Conservation (phyloP, 2,888 invertebrate genomes). For the Gandaritis pyraliata region DNA sequence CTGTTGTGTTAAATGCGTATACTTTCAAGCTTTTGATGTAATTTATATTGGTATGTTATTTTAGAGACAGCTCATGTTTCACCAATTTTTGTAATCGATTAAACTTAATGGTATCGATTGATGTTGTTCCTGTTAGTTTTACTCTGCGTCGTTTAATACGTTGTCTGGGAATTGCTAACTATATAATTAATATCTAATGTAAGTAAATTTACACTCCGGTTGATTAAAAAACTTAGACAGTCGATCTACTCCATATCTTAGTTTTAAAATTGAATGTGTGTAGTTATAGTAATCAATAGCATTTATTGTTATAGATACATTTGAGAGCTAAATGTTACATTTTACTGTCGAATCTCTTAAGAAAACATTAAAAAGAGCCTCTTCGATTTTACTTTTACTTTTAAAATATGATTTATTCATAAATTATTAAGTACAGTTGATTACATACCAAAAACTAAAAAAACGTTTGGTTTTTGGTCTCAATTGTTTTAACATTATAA, state of each 20-base stretch:
- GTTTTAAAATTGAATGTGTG: conserved; percentile 15
- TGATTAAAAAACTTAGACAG: not conserved
- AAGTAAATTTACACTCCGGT: not conserved
- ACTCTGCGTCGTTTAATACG: not conserved
- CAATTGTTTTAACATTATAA: not conserved
- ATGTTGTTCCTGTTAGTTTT: not conserved
- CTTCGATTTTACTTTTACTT: too few relatives aligned
- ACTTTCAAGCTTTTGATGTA: not conserved
- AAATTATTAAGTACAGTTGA: too few relatives aligned
- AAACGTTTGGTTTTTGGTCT: too few relatives aligned
- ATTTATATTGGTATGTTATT: not conserved
- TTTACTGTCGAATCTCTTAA: conserved; percentile 4
- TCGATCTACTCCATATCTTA: conserved; percentile 12
- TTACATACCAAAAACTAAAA: too few relatives aligned
- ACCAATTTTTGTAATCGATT: not conserved
- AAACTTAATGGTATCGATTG: not conserved
- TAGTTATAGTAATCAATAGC: conserved; percentile 4
- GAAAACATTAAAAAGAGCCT: too few relatives aligned
- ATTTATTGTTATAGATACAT: conserved; percentile 3
- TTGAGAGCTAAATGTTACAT: not conserved
- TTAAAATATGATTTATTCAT: too few relatives aligned
- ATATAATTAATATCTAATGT: not conserved
- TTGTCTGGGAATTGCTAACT: not conserved
- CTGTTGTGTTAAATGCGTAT: not conserved
- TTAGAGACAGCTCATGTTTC: too few relatives aligned